Conservation (phyloP, 2,888 invertebrate genomes). For the Zhuqinia jingwanae region DNA sequence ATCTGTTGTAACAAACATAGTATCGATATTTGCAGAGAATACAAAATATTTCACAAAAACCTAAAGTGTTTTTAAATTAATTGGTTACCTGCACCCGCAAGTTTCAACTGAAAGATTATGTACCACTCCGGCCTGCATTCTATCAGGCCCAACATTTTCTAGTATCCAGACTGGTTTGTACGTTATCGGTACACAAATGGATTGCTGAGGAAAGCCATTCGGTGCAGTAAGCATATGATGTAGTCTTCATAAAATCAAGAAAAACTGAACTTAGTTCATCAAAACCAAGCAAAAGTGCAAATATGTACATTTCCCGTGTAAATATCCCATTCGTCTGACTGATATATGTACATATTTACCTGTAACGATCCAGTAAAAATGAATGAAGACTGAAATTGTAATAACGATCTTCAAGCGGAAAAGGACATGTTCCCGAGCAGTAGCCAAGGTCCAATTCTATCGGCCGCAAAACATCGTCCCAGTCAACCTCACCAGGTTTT, state of each 20-base stretch:
- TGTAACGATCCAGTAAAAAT: constrained; percentile 69
- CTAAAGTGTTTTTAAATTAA: background rate
- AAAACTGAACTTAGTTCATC: background rate
- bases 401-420: constrained; percentile 64
- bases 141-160: constrained; percentile 10
- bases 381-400: constrained; percentile 72
- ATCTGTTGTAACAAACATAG: no score
- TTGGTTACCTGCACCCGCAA: constrained; percentile 55
- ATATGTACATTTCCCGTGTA: no score
- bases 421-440: constrained; percentile 73
- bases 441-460: constrained; percentile 70
- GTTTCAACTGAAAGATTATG: constrained; percentile 33
- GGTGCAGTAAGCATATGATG: background rate
- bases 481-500: constrained; percentile 56
- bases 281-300: no score
- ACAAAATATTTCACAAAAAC: no score
- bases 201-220: constrained; percentile 56
- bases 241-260: background rate
- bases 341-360: no score
- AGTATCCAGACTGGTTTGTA: constrained; percentile 64
- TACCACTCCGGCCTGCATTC: background rate
- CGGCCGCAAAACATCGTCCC: constrained; percentile 61
- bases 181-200: constrained; percentile 65
- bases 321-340: no score
- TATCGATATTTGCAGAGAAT: no score